Base-by-base conservation (phyloP, 2,113 vertebrate genomes). In the Chlorodrepanis virens region DNA sequence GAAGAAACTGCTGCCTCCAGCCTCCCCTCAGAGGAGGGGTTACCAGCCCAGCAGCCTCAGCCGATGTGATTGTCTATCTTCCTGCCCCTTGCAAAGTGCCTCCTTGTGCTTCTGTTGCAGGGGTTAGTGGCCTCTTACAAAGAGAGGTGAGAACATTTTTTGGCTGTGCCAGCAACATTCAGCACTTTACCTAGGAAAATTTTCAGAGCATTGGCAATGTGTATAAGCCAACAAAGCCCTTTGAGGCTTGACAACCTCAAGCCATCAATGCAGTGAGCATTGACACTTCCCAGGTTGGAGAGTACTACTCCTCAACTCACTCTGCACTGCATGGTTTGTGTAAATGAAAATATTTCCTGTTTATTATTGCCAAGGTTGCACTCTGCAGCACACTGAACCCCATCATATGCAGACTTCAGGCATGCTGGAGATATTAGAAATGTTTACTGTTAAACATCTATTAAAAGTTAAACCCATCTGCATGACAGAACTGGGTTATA, bases 171-270 rank as follows among this genome's bases (percentile, higher is more conserved):
- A 81, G 18, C 1, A 2, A 70, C 50, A 70, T 65, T 44, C 45
- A 49, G 19, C 11, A 29, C 27, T n/a, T 77, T 42, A 24, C 69
- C 27, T 33, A 44, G n/a, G 14, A 63, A 61, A 70, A 53, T 53
- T 11, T 67, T 67, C 28, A 22, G 56, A 57, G 47, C 22, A 4
- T 3, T 84, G 42, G 14, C n/a, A 40, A 8, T 0, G 0, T 49
- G 6, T 15, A 19, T 33, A 21, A 69, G 33, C 18, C 40, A 69
- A 22, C 27, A 40, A 77, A 84, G 45, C 15, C 71, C 15, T 25
- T 31, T 29, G 79, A 67, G 91, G 11, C 11, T 83, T 59, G 60
- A 24, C 15, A 47, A 20, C 47, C 45, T 82, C 47, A 59, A 83
- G 21, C n/a, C 11, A 24, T 57, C 16, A 12, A 15, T 65, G 37